Percentiles rank a stretch among this genome's conserved stretches.
Conservation (phyloP, 2,888 invertebrate genomes). For the Marronus borbonicus region DNA sequence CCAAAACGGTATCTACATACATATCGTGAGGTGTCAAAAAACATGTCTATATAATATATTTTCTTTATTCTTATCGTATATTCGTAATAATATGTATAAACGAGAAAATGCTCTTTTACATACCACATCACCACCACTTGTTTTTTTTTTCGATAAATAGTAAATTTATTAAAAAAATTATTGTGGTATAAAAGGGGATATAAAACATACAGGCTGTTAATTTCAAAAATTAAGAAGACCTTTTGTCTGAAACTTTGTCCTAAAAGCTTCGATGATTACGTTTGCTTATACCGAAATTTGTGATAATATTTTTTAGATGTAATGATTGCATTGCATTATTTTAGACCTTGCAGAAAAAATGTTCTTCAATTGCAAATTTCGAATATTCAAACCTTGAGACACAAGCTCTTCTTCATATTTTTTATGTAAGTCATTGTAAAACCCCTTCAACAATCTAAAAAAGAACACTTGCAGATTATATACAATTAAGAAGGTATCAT, state of each 20-base stretch:
- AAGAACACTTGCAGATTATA: constrained; percentile 20
- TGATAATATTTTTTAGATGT: no score
- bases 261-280: no score
- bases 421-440: no score
- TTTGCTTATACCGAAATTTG: no score
- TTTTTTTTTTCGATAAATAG: background rate
- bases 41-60: constrained; percentile 33
- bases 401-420: no score
- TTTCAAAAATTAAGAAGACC: no score
- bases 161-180: constrained; percentile 6
- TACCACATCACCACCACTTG: constrained; percentile 5
- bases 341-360: no score
- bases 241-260: no score
- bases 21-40: constrained; percentile 38
- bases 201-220: background rate
- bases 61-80: constrained; percentile 11
- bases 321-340: no score
- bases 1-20: constrained; percentile 48
- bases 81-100: constrained; percentile 8
- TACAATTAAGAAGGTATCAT: constrained; percentile 37
- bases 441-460: background rate
- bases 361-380: no score
- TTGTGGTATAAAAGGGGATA: background rate
- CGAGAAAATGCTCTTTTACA: constrained; percentile 33
- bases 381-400: no score